phyloP scores from a whole-genome alignment of 1,140 invertebrate species.

The Parasteatoda tepidariorum region DNA sequence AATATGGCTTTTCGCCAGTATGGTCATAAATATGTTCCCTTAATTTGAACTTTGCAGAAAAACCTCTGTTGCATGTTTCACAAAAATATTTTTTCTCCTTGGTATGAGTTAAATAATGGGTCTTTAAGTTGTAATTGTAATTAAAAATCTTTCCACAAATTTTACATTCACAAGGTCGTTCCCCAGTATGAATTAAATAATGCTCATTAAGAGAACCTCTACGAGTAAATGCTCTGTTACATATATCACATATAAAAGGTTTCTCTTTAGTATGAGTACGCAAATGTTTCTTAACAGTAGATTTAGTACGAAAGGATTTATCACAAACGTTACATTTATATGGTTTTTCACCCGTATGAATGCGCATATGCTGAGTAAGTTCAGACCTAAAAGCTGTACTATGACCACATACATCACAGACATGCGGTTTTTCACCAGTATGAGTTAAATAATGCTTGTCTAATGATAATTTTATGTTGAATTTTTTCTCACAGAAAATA shows the following conservation, averaged over 20 bases:
- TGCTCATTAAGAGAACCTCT: constrained; percentile 42
- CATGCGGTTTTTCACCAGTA: too few relatives aligned
- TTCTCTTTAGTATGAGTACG: constrained; percentile 54
- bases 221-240: constrained; percentile 50
- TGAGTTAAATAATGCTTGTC: too few relatives aligned
- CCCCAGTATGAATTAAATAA: constrained; percentile 48
- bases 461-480: too few relatives aligned
- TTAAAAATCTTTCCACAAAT: constrained; percentile 22
- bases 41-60: neutral
- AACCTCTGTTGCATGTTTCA: neutral
- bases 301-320: constrained; percentile 24
- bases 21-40: constrained; percentile 30
- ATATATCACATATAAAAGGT: constrained; percentile 56
- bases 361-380: neutral
- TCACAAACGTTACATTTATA: constrained; percentile 19
- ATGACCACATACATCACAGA: constrained; percentile 15
- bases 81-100: constrained; percentile 1
- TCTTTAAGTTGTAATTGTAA: neutral
- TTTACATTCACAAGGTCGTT: constrained; percentile 53
- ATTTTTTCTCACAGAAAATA: too few relatives aligned
- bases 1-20: neutral
- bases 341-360: constrained; percentile 34
- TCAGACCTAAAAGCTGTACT: neutral
- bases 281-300: constrained; percentile 39
- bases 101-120: constrained; percentile 10